phyloP scores from a whole-genome alignment of 1,140 invertebrate genomes.

The Macrobrachium nipponense region DNA sequence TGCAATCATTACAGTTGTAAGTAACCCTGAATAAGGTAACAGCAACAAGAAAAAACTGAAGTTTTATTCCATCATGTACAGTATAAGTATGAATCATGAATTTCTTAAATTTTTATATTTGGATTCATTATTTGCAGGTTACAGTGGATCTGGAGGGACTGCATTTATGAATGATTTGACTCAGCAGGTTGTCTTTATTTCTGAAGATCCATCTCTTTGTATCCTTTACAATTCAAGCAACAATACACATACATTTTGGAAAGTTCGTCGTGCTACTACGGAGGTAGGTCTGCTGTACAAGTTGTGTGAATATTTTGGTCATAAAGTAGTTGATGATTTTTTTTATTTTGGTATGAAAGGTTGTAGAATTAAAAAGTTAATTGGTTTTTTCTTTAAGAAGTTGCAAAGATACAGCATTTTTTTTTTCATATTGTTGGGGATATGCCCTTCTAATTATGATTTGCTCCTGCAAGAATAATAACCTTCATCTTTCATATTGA shows the following conservation, averaged over 20 bases:
- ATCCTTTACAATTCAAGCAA: constrained; percentile 42
- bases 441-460: no score
- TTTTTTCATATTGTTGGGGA: no score
- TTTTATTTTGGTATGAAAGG: neutral
- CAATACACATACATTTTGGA: constrained; percentile 77
- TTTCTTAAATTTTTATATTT: no score
- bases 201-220: constrained; percentile 37
- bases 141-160: constrained; percentile 80
- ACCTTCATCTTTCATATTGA: no score
- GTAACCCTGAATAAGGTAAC: no score
- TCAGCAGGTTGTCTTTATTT: constrained; percentile 47
- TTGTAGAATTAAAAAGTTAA: no score
- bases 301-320: neutral
- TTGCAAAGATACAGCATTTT: no score
- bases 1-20: no score
- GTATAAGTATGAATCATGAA: neutral
- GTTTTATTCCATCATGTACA: neutral
- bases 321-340: neutral
- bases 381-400: no score
- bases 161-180: constrained; percentile 71
- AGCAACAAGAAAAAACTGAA: neutral
- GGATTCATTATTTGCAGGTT: constrained; percentile 77
- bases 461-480: no score
- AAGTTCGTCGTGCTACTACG: constrained; percentile 79
- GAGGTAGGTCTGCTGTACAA: constrained; percentile 74